Conservation (phyloP, 2,888 invertebrate genomes). For the Argyresthia goedartella region DNA sequence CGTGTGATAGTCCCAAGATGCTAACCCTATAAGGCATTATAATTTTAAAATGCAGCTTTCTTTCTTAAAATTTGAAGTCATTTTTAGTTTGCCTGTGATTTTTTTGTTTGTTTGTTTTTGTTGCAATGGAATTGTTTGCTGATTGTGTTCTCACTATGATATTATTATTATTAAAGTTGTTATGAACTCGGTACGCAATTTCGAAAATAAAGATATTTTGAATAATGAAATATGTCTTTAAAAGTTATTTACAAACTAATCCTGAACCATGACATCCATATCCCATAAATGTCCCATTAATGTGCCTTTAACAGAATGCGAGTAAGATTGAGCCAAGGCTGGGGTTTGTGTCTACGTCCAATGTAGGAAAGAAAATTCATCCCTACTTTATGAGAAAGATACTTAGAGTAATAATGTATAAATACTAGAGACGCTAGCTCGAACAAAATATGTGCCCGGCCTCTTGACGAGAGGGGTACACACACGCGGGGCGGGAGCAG, state of each 20-base stretch:
- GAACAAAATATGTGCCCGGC: too few relatives aligned
- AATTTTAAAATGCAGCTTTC: conserved; percentile 20
- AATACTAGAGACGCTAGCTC: too few relatives aligned
- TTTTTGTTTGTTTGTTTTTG: conserved; percentile 29
- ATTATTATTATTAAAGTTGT: background rate
- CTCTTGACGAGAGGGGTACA: too few relatives aligned
- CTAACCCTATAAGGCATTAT: conserved; percentile 22
- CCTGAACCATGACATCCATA: background rate
- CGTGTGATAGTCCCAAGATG: conserved; percentile 34
- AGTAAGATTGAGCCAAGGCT: too few relatives aligned
- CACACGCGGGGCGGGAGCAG: too few relatives aligned
- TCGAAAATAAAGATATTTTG: conserved; percentile 59
- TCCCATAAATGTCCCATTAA: too few relatives aligned
- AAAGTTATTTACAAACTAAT: background rate
- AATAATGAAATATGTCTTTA: conserved; percentile 22
- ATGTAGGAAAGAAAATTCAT: too few relatives aligned
- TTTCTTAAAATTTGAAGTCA: conserved; percentile 27
- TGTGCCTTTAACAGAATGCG: too few relatives aligned
- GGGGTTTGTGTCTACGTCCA: too few relatives aligned
- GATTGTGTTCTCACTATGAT: conserved; percentile 38
- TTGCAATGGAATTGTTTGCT: conserved; percentile 49
- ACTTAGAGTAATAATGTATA: too few relatives aligned
- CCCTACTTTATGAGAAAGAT: too few relatives aligned
- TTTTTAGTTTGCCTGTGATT: conserved; percentile 56
- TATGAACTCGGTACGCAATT: conserved; percentile 34